Percentiles rank a stretch among this genome's conserved stretches.
Conservation (phyloP, 2,113 vertebrate genomes). For the Pongo pygmaeus region DNA sequence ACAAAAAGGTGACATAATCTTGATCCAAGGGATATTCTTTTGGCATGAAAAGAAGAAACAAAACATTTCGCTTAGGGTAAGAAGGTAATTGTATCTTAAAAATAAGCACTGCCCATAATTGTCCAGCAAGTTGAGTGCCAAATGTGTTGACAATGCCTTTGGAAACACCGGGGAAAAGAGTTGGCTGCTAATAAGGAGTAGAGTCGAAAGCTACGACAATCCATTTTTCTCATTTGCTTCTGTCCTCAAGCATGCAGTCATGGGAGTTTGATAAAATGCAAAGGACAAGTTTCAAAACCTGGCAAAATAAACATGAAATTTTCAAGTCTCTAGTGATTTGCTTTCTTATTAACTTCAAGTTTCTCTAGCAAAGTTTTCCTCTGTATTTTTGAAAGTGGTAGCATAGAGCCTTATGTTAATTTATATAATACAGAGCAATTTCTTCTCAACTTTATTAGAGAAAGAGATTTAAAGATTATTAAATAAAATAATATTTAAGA, state of each 20-base stretch:
- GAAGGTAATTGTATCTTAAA: neutral
- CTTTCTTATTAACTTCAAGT: conserved; percentile 44
- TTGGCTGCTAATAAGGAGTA: neutral
- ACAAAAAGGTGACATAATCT: neutral
- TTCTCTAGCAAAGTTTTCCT: neutral
- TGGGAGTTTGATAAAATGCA: conserved; percentile 27
- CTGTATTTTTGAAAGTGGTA: neutral
- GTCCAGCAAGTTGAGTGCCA: neutral
- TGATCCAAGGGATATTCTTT: neutral
- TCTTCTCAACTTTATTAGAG: neutral
- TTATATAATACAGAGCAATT: neutral
- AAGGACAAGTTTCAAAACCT: neutral
- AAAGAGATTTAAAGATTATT: neutral
- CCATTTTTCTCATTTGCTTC: neutral
- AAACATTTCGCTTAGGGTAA: neutral
- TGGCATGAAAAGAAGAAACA: conserved; percentile 24
- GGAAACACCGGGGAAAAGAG: neutral
- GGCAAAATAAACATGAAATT: neutral
- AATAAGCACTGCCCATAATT: neutral
- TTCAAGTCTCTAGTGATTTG: conserved; percentile 39
- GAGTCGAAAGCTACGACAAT: neutral
- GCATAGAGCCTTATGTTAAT: neutral
- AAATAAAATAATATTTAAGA: neutral
- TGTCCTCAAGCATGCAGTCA: neutral
- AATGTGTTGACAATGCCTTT: neutral